phyloP scores from a whole-genome alignment of 2,888 invertebrate genomes.

The Venusia cambrica region DNA sequence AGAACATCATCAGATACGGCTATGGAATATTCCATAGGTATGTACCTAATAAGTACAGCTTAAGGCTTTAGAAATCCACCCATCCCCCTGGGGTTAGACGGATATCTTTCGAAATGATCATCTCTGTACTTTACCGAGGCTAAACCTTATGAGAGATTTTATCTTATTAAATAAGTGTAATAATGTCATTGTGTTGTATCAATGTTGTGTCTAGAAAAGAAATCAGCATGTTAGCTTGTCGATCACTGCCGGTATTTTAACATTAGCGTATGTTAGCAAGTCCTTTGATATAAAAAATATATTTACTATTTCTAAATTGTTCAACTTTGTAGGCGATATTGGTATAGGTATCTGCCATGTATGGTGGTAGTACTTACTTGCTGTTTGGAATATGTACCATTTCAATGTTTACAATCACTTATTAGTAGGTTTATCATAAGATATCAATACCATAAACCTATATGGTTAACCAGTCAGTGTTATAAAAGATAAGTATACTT shows the following conservation, averaged over 20 bases:
- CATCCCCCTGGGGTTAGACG: too few species aligned
- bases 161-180: too few species aligned
- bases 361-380: constrained; percentile 68
- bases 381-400: constrained; percentile 73
- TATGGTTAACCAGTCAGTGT: constrained; percentile 73
- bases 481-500: constrained; percentile 64
- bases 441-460: constrained; percentile 47
- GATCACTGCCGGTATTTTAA: constrained; percentile 76
- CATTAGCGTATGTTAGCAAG: constrained; percentile 63
- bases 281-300: constrained; percentile 76
- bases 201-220: constrained; percentile 37
- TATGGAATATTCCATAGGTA: too few species aligned
- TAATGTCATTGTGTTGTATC: constrained; percentile 31
- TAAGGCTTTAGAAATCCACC: too few species aligned
- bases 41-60: too few species aligned
- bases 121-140: too few species aligned
- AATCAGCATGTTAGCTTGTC: constrained; percentile 61
- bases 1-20: too few species aligned
- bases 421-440: constrained; percentile 52
- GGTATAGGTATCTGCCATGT: constrained; percentile 50
- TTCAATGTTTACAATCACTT: constrained; percentile 53
- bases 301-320: constrained; percentile 76
- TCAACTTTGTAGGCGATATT: constrained; percentile 79
- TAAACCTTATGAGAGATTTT: too few species aligned
- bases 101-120: too few species aligned